Evolutionary conservation across 2,113 vertebrate genomes (phyloP).

Genomic region (Antechinus stuartii): DNA sequence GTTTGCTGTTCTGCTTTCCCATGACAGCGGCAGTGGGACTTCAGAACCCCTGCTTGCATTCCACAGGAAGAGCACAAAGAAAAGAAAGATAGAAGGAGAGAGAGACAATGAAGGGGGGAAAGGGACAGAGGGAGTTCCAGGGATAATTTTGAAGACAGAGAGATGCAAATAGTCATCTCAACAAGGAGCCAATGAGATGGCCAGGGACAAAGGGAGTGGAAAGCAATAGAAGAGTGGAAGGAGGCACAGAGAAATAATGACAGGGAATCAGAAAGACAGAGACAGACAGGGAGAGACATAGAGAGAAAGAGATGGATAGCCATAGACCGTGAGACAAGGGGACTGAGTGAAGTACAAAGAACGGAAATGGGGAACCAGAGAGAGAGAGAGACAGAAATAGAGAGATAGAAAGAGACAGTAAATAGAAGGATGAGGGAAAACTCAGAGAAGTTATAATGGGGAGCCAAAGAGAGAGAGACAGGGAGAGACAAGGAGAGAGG

Average conservation of each 20-base stretch:
- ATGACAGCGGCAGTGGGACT: constrained; percentile 81
- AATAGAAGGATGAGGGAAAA: not conserved
- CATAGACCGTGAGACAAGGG: not conserved
- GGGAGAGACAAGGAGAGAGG: not conserved
- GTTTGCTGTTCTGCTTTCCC: constrained; percentile 99
- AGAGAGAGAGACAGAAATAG: not conserved
- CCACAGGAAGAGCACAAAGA: rapidly evolving
- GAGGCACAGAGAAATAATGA: not conserved
- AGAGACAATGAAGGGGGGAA: not conserved
- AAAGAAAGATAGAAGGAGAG: not conserved
- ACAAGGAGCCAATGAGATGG: constrained; percentile 4
- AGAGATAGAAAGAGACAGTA: not conserved
- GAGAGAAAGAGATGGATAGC: not conserved
- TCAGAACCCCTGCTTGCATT: constrained; percentile 48
- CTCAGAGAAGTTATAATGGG: not conserved
- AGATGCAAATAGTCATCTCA: not conserved
- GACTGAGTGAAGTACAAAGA: not conserved
- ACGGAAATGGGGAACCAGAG: not conserved
- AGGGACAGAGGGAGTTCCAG: constrained; percentile 46
- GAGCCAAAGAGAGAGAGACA: not conserved
- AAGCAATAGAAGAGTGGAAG: no score
- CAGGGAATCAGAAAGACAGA: not conserved
- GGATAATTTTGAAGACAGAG: not conserved
- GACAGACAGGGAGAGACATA: not conserved
- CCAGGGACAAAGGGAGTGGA: not conserved